Base-by-base conservation (phyloP, 2,888 invertebrate genomes). In the Horisme vitalbata region DNA sequence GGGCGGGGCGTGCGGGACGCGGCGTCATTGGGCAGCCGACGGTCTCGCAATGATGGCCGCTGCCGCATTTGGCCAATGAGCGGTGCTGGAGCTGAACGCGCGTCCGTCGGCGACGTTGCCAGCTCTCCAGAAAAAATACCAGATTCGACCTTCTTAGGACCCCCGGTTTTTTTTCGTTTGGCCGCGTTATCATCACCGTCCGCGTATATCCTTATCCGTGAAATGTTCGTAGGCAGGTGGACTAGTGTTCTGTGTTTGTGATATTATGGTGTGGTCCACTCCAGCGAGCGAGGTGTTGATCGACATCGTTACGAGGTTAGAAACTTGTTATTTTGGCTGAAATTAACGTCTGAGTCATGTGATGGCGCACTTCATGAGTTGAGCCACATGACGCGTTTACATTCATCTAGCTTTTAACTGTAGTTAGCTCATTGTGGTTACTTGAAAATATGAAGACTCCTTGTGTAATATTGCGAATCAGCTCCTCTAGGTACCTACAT, bases 141-240 rank as follows among this genome's bases (percentile, higher is more conserved):
- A 84, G 84, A 87, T 87, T 88, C 88, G 87, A 88, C 87, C 88
- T 87, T 88, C 87, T 87, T 87, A 79, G 88, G 87, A 85, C 84
- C 86, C 88, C 79, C 75, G 80, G 75, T 79, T 86, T 88, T 86
- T 83, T 82, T 87, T 88, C 84, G 82, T 87, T 86, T 83, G 78
- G 79, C 80, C 80, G 83, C 80, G 88, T 89, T 89, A 88, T 89
- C 88, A 86, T 83, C 83, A 78, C 77, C 83, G 84, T 83, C 81
- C 80, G 79, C 71, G 67, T 78, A 76, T 80, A 83, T 83, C 82
- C 84, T 83, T 83, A 83, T 83, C 82, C 84, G 79, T 79, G 86
- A 78, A 81, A 87, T 87, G 88, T 79, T 83, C 64, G 65, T 68
- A 61, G 68, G 76, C 81, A 83, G 82, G 84, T 83, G 86, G 76